Evolutionary conservation across 2,797 vertebrate genomes (phyloP), one percentile per base, ranked within the genome.

Genomic region (Sebastes aleutianus): DNA sequence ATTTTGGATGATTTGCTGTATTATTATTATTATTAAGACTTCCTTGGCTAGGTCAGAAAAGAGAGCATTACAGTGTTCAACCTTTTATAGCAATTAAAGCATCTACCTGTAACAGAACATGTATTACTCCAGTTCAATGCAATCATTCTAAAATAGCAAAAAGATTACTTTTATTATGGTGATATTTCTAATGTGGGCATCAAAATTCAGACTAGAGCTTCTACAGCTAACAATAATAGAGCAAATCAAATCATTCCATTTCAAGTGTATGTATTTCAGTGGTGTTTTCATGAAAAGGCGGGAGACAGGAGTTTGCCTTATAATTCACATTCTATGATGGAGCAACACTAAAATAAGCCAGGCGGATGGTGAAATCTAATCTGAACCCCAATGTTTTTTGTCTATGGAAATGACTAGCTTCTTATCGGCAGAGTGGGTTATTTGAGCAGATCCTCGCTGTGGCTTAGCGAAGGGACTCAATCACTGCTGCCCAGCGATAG

Each of bases 401-500:
- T 91, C 92, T 93, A 91, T 93, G 89, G 88, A 94, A 94, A 94
- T 94, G 87, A 93, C 93, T 81, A 70, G 83, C 76, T 84, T 87
- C 92, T 94, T 93, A 94, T 94, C 93, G 36, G 64, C 83, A 34
- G 79, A 87, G 85, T 64, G 80, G 86, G 90, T 93, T 92, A 94
- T 94, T 94, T 92, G 92, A 87, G 88, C 86, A 85, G 88, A 92
- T 90, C 85, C 89, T 92, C 78, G 78, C 88, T 74, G 78, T 87
- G 92, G 91, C 91, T 93, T 90, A 92, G 92, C 54, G 76, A 93
- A 85, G 90, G 89, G 89, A 92, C 90, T 93, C 91, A 91, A 93
- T 93, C 91, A 92, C 85, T 62, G 88, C 86, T 72, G 90, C 88
- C 85, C 88, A 71, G 85, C 80, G 91, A 94, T 92, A 93, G 88